phyloP scores from a whole-genome alignment of 2,888 invertebrate genomes.

The Leptopilina drosophilae region DNA sequence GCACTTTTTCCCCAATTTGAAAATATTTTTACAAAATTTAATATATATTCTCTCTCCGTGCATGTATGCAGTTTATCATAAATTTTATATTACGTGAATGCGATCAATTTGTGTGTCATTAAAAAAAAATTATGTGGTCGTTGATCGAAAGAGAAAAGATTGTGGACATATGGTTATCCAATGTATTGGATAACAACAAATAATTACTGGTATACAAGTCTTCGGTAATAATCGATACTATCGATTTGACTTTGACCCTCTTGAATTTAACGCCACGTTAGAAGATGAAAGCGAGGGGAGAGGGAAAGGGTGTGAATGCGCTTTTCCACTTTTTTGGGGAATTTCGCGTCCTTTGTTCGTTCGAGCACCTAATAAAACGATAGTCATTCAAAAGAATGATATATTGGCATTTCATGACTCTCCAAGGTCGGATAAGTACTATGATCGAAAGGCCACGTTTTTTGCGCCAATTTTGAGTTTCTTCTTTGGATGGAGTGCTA shows the following conservation, averaged over 20 bases:
- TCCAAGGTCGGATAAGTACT: background rate
- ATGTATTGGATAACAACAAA: background rate
- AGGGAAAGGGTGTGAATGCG: slow-evolving; percentile 45
- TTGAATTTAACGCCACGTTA: slow-evolving; percentile 31
- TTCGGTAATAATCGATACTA: background rate
- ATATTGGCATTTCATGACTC: slow-evolving; percentile 33
- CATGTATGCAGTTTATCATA: no score
- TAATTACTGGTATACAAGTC: background rate
- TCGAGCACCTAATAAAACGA: slow-evolving; percentile 23
- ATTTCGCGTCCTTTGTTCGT: slow-evolving; percentile 45
- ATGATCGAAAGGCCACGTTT: slow-evolving; percentile 9
- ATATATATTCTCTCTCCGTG: no score
- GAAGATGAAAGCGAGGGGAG: background rate
- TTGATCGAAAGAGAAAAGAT: background rate
- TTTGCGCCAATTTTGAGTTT: background rate
- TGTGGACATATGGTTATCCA: background rate
- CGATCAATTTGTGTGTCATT: background rate
- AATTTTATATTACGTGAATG: background rate
- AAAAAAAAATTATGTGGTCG: background rate
- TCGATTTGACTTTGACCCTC: slow-evolving; percentile 33
- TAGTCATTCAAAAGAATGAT: slow-evolving; percentile 26
- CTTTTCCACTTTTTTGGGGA: slow-evolving; percentile 47
- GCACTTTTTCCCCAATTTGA: no score
- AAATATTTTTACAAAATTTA: no score
- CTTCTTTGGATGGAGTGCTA: background rate